Conservation (phyloP, 1,140 invertebrate species). For the Matsumurasca onukii region DNA sequence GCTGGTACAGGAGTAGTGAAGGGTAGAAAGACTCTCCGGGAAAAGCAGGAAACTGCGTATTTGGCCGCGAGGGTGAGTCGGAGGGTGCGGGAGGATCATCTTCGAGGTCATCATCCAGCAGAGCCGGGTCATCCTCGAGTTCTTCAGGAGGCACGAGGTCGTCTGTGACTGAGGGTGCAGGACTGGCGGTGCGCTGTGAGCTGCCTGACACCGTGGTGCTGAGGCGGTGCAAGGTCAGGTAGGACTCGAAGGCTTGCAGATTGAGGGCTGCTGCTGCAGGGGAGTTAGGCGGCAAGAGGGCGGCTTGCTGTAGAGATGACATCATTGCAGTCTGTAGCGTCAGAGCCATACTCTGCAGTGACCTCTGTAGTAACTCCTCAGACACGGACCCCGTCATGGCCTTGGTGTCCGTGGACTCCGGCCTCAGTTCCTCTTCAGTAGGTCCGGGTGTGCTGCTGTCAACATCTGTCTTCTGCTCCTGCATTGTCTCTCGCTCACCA, state of each 20-base stretch:
- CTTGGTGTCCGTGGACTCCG: slow-evolving; percentile 1
- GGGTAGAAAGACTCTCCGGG: slow-evolving; percentile 58
- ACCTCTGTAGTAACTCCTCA: slow-evolving; percentile 48
- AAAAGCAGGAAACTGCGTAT: slow-evolving; percentile 50
- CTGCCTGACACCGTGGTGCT: slow-evolving; percentile 47
- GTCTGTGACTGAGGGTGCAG: slow-evolving; percentile 32
- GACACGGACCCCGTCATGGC: background rate
- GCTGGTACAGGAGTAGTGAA: slow-evolving; percentile 58
- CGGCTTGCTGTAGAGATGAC: slow-evolving; percentile 71
- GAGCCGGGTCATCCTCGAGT: slow-evolving; percentile 55
- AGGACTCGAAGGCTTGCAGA: slow-evolving; percentile 79
- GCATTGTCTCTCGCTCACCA: slow-evolving; percentile 24
- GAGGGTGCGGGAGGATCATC: slow-evolving; percentile 47
- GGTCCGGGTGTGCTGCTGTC: background rate
- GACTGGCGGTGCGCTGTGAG: slow-evolving; percentile 46
- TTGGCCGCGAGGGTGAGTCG: slow-evolving; percentile 50
- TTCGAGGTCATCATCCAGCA: slow-evolving; percentile 55
- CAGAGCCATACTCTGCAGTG: slow-evolving; percentile 66
- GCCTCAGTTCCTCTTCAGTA: background rate
- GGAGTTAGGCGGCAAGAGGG: slow-evolving; percentile 71
- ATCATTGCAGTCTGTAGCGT: slow-evolving; percentile 76
- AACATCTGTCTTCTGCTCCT: slow-evolving; percentile 17
- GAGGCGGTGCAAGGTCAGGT: slow-evolving; percentile 74
- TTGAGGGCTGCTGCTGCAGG: slow-evolving; percentile 76
- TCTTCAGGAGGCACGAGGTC: slow-evolving; percentile 41